A percentile compares a stretch with the other conserved stretches of the same genome.
phyloP scores from a whole-genome alignment of 2,113 vertebrate genomes.

The Halcyon malimbica region DNA sequence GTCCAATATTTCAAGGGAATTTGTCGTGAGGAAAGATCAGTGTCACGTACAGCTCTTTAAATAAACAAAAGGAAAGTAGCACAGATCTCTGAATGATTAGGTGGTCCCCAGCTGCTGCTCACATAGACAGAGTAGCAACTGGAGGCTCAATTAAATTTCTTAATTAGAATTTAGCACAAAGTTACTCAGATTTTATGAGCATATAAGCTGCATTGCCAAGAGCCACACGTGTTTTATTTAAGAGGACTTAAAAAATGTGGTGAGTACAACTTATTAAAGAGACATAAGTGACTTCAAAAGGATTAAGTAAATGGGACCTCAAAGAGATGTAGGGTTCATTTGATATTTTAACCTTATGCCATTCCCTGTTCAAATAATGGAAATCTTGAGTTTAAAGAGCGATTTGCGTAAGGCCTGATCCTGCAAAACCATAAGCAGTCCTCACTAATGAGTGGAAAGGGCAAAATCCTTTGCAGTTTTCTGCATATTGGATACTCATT shows the following conservation, averaged over 20 bases:
- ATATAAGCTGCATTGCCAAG: not conserved
- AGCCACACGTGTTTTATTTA: conserved; percentile 6
- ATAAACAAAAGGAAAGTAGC: conserved; percentile 21
- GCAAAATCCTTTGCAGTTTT: not conserved
- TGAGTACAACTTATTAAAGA: conserved; percentile 27
- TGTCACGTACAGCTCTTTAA: not conserved
- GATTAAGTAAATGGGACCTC: conserved; percentile 20
- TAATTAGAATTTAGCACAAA: conserved; percentile 46
- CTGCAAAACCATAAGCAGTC: not conserved
- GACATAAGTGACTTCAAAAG: not conserved
- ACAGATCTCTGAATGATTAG: conserved; percentile 53
- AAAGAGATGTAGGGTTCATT: not conserved
- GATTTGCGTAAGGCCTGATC: not conserved
- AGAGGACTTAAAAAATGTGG: conserved; percentile 25
- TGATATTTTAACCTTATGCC: not conserved
- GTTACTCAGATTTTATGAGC: conserved; percentile 33
- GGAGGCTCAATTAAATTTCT: conserved; percentile 47
- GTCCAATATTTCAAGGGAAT: conserved; percentile 64
- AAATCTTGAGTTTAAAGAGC: not conserved
- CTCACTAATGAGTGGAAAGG: not conserved
- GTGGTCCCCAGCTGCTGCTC: conserved; percentile 30
- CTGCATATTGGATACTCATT: not conserved
- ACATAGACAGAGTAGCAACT: conserved; percentile 57
- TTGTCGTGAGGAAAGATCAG: not conserved
- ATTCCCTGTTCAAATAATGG: not conserved